These are phyloP conservation scores for Mesorhabditis belari DNA, from an alignment of 2,888 invertebrate species.

Conservation along the genomic window DNA sequence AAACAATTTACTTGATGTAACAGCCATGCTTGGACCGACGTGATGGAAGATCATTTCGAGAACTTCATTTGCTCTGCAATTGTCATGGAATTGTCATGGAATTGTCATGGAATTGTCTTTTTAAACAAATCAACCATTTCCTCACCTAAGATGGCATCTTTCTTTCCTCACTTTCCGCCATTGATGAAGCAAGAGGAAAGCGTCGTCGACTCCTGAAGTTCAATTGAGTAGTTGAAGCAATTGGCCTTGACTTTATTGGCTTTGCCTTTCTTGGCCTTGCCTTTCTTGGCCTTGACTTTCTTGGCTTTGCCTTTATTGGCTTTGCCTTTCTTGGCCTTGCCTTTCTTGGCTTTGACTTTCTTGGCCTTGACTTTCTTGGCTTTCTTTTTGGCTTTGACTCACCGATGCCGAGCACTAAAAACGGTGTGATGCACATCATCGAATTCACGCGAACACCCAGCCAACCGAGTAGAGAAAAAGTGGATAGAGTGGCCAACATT, in stretches of 20 bases:
- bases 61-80: not conserved
- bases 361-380: too few relatives aligned
- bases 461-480: conserved; percentile 32
- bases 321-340: too few relatives aligned
- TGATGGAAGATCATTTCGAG: conserved; percentile 21
- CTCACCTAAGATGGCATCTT: conserved; percentile 1
- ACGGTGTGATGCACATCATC: conserved; percentile 39
- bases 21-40: conserved; percentile 33
- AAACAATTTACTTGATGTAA: conserved; percentile 16
- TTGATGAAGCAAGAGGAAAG: conserved; percentile 30
- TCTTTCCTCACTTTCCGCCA: conserved; percentile 21
- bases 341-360: too few relatives aligned
- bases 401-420: conserved; percentile 35
- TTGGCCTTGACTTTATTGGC: too few relatives aligned
- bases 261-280: too few relatives aligned
- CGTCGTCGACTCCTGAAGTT: conserved; percentile 31
- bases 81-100: not conserved
- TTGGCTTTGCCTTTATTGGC: too few relatives aligned
- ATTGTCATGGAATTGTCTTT: not conserved
- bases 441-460: conserved; percentile 29
- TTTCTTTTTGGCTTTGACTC: not conserved
- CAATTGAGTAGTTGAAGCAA: too few relatives aligned
- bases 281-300: too few relatives aligned
- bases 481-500: conserved; percentile 20
- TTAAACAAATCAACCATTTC: not conserved